phyloP scores from a whole-genome alignment of 2,797 vertebrate species.

The Tadarida brasiliensis region DNA sequence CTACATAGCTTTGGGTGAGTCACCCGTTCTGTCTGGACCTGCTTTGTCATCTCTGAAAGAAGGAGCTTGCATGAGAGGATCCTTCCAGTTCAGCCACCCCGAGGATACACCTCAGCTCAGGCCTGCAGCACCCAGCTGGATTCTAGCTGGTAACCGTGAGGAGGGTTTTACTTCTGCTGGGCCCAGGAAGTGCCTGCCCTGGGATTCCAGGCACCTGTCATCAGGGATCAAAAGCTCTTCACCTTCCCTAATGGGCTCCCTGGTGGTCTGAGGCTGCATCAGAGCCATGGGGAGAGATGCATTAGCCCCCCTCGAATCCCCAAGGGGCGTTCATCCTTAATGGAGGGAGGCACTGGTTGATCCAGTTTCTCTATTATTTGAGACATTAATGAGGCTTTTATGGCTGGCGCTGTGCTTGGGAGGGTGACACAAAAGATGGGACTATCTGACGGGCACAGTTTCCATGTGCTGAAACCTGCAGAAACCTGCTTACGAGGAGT shows the following conservation, averaged over 20 bases:
- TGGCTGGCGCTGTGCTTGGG: background rate
- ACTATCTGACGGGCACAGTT: background rate
- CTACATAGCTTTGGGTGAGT: background rate
- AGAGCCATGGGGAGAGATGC: constrained; percentile 69
- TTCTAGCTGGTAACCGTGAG: background rate
- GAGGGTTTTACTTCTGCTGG: background rate
- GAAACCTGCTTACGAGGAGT: background rate
- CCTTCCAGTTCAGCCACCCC: background rate
- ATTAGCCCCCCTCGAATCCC: background rate
- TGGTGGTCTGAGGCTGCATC: background rate
- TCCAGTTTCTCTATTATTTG: constrained; percentile 46
- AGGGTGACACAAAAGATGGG: background rate
- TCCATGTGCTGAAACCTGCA: background rate
- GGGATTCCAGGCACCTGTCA: constrained; percentile 10
- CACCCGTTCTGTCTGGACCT: background rate
- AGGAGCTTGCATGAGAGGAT: rapidly evolving
- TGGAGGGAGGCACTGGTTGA: background rate
- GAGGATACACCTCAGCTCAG: background rate
- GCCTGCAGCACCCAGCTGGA: background rate
- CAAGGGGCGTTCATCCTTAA: background rate
- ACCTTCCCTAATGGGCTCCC: constrained; percentile 67
- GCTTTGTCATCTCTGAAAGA: background rate
- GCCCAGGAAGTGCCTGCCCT: background rate
- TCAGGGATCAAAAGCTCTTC: constrained; percentile 62
- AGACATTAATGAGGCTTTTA: constrained; percentile 57